Percentiles rank a stretch among this genome's conserved stretches.
Conservation (phyloP, 2,113 vertebrate genomes). For the Varanus salvator region DNA sequence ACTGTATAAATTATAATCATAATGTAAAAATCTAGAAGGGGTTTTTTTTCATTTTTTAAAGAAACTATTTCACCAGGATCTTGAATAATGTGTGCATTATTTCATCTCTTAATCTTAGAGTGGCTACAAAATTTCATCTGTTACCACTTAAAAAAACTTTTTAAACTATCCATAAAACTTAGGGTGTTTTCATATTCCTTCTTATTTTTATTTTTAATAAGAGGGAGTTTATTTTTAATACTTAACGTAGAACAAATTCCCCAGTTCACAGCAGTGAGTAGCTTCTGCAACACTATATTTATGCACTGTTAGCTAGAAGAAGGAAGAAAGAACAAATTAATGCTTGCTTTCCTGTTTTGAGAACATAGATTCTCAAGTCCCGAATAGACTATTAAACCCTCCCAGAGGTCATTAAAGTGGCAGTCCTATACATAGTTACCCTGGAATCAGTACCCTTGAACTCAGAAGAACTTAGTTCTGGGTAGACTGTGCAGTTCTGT, state of each 20-base stretch:
- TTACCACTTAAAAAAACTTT: not conserved
- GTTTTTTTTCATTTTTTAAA: not conserved
- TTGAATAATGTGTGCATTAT: not conserved
- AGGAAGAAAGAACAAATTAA: not conserved
- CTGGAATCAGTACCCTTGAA: not conserved
- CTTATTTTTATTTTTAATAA: not conserved
- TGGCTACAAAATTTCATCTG: not conserved
- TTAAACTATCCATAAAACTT: not conserved
- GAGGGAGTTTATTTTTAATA: not conserved
- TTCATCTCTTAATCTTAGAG: constrained; percentile 13
- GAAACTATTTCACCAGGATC: not conserved
- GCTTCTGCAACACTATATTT: not conserved
- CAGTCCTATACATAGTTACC: not conserved
- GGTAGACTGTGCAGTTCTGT: not conserved
- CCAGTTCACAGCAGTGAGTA: not conserved
- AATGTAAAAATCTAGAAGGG: not conserved
- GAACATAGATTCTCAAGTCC: not conserved
- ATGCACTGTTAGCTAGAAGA: not conserved
- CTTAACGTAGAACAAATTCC: not conserved
- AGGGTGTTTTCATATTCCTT: not conserved
- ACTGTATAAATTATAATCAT: constrained; percentile 15
- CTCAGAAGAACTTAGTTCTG: not conserved
- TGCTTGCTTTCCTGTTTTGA: too few relatives aligned
- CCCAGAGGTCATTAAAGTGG: too few relatives aligned
- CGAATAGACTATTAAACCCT: not conserved